These are phyloP conservation scores for Podabrus alpinus DNA, from an alignment of 2,888 invertebrate genomes.

Conservation along the genomic window DNA sequence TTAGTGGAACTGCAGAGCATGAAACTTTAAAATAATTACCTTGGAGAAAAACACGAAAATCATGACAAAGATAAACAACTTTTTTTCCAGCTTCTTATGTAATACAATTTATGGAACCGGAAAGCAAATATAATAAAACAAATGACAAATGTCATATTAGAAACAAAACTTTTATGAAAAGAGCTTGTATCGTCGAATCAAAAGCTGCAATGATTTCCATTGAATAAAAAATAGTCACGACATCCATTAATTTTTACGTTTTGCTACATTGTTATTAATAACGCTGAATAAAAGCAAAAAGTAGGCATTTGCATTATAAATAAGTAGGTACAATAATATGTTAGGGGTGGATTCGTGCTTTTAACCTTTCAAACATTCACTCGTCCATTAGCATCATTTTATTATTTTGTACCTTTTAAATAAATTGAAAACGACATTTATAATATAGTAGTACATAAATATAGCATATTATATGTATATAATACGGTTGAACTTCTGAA, in stretches of 20 bases:
- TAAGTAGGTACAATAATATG: background rate
- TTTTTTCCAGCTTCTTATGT: background rate
- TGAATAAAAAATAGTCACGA: background rate
- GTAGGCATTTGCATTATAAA: background rate
- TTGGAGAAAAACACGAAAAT: background rate
- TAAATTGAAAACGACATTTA: background rate
- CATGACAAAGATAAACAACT: background rate
- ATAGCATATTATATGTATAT: too few species aligned
- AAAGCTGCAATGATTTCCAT: background rate
- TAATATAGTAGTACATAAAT: too few species aligned
- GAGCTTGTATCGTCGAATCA: background rate
- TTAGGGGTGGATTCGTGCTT: background rate
- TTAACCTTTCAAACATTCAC: background rate
- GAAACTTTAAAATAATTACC: background rate
- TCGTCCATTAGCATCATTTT: background rate
- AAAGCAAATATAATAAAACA: background rate
- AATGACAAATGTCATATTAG: background rate
- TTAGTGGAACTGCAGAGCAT: constrained; percentile 5
- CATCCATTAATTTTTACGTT: background rate
- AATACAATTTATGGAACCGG: background rate
- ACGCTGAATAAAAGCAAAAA: background rate
- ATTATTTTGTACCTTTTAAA: background rate
- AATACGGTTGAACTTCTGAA: background rate
- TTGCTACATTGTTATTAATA: background rate
- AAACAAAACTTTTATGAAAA: background rate